Conservation (phyloP, 2,113 vertebrate species). For the Catagonus wagneri region DNA sequence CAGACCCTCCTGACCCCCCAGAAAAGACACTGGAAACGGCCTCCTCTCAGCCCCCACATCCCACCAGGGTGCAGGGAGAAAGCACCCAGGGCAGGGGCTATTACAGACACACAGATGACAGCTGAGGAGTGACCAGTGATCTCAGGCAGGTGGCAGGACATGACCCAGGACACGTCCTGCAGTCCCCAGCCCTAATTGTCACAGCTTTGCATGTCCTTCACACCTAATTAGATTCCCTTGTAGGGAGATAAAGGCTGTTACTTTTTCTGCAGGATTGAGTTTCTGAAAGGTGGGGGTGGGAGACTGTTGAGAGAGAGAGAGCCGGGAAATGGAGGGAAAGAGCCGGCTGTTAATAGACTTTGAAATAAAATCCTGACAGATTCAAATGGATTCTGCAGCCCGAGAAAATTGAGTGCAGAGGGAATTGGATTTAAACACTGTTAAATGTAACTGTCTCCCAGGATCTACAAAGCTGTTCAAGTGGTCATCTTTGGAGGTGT, state of each 20-base stretch:
- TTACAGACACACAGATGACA: neutral
- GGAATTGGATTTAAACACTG: conserved; percentile 86
- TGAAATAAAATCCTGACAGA: conserved; percentile 87
- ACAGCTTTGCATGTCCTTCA: conserved; percentile 83
- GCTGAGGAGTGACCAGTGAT: neutral
- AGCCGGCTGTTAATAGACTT: conserved; percentile 83
- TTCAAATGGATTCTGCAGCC: conserved; percentile 87
- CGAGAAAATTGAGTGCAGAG: conserved; percentile 85
- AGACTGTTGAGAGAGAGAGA: neutral
- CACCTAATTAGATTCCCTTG: conserved; percentile 84
- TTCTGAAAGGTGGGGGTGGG: conserved; percentile 64
- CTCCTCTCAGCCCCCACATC: fast-evolving
- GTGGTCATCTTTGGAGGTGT: conserved; percentile 85
- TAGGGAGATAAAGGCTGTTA: conserved; percentile 84
- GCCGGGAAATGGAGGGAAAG: conserved; percentile 53
- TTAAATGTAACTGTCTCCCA: conserved; percentile 84
- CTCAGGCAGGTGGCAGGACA: neutral
- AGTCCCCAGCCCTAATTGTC: conserved; percentile 75
- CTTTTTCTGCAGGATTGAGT: conserved; percentile 78
- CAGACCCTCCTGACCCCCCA: neutral
- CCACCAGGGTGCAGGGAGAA: neutral
- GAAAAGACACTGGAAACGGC: neutral
- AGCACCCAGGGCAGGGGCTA: neutral
- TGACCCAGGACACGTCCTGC: neutral
- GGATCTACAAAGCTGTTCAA: conserved; percentile 84